These are phyloP conservation scores for Stratiomys singularior DNA, from an alignment of 2,888 invertebrate species.

Conservation along the genomic window DNA sequence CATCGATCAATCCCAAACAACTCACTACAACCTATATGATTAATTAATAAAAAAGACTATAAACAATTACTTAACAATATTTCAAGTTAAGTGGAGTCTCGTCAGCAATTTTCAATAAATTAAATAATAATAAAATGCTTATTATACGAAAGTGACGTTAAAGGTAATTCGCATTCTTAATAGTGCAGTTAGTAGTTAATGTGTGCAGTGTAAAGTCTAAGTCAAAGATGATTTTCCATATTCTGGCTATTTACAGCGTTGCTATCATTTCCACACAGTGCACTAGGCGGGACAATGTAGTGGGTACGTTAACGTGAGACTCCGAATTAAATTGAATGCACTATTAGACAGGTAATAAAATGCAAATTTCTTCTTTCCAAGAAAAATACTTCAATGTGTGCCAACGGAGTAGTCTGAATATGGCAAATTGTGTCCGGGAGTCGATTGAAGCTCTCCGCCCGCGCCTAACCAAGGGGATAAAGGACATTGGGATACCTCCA, in stretches of 20 bases:
- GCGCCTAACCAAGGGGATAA: constrained; percentile 72
- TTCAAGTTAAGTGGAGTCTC: no score
- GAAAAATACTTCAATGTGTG: constrained; percentile 76
- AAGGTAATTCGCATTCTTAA: constrained; percentile 20
- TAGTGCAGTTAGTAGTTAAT: neutral
- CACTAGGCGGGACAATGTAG: neutral
- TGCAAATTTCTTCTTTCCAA: constrained; percentile 62
- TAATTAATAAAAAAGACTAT: no score
- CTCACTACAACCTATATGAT: no score
- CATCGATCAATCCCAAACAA: no score
- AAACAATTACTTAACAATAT: no score
- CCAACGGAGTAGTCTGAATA: constrained; percentile 70
- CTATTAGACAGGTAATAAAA: no score
- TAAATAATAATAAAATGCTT: constrained; percentile 18
- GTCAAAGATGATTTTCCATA: neutral
- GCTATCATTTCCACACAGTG: neutral
- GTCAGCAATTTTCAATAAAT: constrained; percentile 2
- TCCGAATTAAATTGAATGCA: neutral
- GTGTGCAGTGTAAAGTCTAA: constrained; percentile 8
- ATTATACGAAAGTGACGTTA: constrained; percentile 7
- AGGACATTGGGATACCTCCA: constrained; percentile 75
- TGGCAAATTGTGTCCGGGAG: constrained; percentile 71
- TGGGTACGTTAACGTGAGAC: neutral
- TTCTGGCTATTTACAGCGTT: neutral
- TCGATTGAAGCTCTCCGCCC: constrained; percentile 71